Base-by-base conservation (phyloP, 2,113 vertebrate species). In the Dipodomys spectabilis region DNA sequence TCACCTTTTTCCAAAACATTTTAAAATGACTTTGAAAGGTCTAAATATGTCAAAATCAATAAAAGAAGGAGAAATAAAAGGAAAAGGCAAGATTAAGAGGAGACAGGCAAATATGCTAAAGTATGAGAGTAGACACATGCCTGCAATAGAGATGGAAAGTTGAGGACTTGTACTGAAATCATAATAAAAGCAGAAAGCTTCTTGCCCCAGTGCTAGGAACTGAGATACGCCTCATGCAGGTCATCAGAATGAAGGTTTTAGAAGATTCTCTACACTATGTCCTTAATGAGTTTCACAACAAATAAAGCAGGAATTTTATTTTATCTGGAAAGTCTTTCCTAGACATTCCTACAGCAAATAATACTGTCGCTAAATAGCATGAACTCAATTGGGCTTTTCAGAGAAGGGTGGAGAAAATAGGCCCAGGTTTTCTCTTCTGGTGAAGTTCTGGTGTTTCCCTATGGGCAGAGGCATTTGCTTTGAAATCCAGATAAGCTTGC, bases 401-500 rank as follows among this genome's bases (percentile, higher is more conserved):
- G 72, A 81, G 68, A 81, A 62, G 16, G 22, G 5, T 5, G 30
- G 11, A 73, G 19, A 10, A 75, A 91, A 62, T n/a, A 72, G 57
- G 72, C 65, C 60, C 49, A 74, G 49, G 7, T 62, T 19, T 13
- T 74, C 28, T 85, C 86, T 62, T 78, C 19, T 35, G 28, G 25
- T 72, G 44, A 32, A 30, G 69, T 62, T 88, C 45, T 73, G 73
- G 39, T 75, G 22, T 18, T 15, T n/a, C 57, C 23, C 39, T 53
- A 6, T 2, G 62, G 73, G 89, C 57, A 68, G 75, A 44, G 64
- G 12, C 57, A 10, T 90, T 86, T 82, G 49, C 67, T 93, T 60
- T 90, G 95, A 94, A 91, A 83, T n/a, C 49, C 44, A 32, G 82
- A 83, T 93, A 73, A 82, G 81, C 83, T 81, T 25, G 72, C 81